Evolutionary conservation across 2,113 vertebrate species (phyloP).

Genomic region (Cranoglanis bouderius): DNA sequence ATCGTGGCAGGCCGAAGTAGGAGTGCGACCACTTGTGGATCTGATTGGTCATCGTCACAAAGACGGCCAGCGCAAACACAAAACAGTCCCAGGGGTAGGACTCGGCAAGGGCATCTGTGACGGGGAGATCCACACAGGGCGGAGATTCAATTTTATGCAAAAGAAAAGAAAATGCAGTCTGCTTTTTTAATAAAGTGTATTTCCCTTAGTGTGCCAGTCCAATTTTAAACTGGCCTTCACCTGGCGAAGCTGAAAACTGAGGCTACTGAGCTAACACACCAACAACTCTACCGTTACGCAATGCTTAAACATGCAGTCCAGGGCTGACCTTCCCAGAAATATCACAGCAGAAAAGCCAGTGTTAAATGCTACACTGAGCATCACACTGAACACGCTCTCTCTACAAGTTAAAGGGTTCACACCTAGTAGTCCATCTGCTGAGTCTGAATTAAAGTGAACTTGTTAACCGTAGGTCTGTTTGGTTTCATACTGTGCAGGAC

Average conservation of each 20-base stretch:
- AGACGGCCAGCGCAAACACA: slow-evolving; percentile 73
- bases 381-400: not conserved
- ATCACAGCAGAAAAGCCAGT: not conserved
- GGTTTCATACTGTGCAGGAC: not conserved
- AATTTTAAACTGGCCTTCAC: not conserved
- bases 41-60: slow-evolving; percentile 80
- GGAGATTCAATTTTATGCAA: slow-evolving; percentile 16
- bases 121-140: not conserved
- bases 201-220: not conserved
- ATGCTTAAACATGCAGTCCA: not conserved
- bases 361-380: not conserved
- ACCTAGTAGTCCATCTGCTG: not conserved
- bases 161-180: slow-evolving; percentile 1
- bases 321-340: not conserved
- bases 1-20: slow-evolving; percentile 74
- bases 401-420: not conserved
- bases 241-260: not conserved
- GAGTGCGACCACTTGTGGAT: slow-evolving; percentile 82
- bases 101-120: slow-evolving; percentile 67
- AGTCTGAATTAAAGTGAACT: not conserved
- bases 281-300: not conserved
- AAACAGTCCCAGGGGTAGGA: slow-evolving; percentile 77
- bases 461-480: not conserved
- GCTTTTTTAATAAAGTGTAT: slow-evolving; percentile 23
- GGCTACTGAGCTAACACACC: not conserved